Evolutionary conservation across 2,113 vertebrate genomes (phyloP).

Genomic region (human): GRCh38 chr7:47782501-47783000

Average conservation of each 20-base stretch:
- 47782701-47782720: not conserved
- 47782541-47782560: no score
- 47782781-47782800: not conserved
- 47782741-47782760: not conserved
- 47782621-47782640: rapidly evolving
- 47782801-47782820: not conserved
- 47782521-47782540: not conserved
- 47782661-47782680: no score
- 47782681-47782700: not conserved
- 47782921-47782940: rapidly evolving
- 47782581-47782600: not conserved
- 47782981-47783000: no score
- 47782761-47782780: not conserved
- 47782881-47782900: not conserved
- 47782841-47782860: not conserved
- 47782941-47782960: not conserved
- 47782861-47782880: rapidly evolving
- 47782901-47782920: no score
- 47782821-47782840: no score
- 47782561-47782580: not conserved
- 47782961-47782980: not conserved
- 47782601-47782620: not conserved
- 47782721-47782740: rapidly evolving
- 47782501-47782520: not conserved
- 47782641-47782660: not conserved